Conservation (phyloP, 2,888 invertebrate species). For the Thecophora atra region DNA sequence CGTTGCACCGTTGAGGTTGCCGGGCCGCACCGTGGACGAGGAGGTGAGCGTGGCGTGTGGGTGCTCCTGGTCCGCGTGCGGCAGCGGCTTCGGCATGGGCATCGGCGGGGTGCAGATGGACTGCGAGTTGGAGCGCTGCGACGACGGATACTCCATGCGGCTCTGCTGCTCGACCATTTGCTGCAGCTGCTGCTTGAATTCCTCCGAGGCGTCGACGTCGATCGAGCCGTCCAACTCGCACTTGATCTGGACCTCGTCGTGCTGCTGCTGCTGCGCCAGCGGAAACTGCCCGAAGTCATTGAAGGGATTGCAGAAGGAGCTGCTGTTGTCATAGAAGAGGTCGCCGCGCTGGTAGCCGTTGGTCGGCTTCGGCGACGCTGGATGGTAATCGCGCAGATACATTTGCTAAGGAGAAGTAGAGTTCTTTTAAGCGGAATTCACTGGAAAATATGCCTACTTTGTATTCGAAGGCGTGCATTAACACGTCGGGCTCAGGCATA, state of each 20-base stretch:
- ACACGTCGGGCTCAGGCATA: slow-evolving; percentile 27
- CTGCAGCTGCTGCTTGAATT: slow-evolving; percentile 28
- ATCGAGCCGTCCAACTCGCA: slow-evolving; percentile 15
- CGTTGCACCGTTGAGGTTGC: neutral
- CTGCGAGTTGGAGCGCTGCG: neutral
- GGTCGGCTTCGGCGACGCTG: neutral
- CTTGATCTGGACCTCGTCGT: slow-evolving; percentile 29
- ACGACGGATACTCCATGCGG: slow-evolving; percentile 14
- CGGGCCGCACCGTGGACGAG: neutral
- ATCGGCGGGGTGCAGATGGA: slow-evolving; percentile 15
- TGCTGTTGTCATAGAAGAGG: slow-evolving; percentile 19
- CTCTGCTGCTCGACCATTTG: slow-evolving; percentile 32
- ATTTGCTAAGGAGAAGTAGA: slow-evolving; percentile 7
- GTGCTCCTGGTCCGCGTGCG: neutral
- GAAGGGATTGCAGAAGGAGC: slow-evolving; percentile 6
- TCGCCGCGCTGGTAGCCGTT: slow-evolving; percentile 15
- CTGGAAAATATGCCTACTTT: slow-evolving; percentile 1
- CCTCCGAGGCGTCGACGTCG: slow-evolving; percentile 20
- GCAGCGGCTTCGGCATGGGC: slow-evolving; percentile 28
- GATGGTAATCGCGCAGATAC: slow-evolving; percentile 30
- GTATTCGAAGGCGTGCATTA: slow-evolving; percentile 29
- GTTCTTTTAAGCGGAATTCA: neutral
- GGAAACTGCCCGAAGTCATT: slow-evolving; percentile 24
- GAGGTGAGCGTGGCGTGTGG: neutral
- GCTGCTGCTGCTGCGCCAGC: slow-evolving; percentile 15